Evolutionary conservation across 37 sponge, comb jelly and placozoan genomes (phyloP).

Genomic region (Halichondria panicea): DNA sequence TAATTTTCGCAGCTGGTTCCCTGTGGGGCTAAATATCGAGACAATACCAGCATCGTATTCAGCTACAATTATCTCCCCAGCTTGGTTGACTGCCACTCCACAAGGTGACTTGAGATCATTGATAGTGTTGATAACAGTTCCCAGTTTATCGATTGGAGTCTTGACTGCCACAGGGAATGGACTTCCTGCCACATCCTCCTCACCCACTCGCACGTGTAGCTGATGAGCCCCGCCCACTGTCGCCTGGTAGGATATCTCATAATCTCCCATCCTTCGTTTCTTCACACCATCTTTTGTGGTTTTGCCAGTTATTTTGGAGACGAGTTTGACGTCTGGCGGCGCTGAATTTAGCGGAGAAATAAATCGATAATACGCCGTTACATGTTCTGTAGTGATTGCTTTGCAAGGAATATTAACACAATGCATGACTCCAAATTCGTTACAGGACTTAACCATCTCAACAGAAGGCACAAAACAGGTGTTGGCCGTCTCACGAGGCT

Average conservation of each 20-base stretch:
- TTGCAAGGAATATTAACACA: too few species aligned
- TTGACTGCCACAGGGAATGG: constrained; percentile 30
- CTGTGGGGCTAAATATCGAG: constrained; percentile 11
- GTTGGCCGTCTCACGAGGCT: too few species aligned
- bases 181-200: constrained; percentile 33
- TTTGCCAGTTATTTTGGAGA: neutral
- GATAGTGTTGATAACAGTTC: neutral
- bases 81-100: constrained; percentile 19
- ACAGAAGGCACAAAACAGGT: too few species aligned
- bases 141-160: neutral
- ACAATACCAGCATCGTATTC: constrained; percentile 13
- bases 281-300: neutral
- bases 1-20: constrained; percentile 24
- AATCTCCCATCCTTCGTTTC: neutral
- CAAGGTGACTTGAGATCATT: constrained; percentile 8
- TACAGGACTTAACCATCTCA: too few species aligned
- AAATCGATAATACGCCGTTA: too few species aligned
- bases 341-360: too few species aligned
- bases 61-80: constrained; percentile 28
- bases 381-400: too few species aligned
- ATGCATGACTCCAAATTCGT: too few species aligned
- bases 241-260: constrained; percentile 25
- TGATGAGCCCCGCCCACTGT: neutral
- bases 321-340: too few species aligned
- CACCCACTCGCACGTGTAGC: constrained; percentile 21